Base-by-base conservation (phyloP, 2,888 invertebrate genomes). In the Drosophila heteroneura region DNA sequence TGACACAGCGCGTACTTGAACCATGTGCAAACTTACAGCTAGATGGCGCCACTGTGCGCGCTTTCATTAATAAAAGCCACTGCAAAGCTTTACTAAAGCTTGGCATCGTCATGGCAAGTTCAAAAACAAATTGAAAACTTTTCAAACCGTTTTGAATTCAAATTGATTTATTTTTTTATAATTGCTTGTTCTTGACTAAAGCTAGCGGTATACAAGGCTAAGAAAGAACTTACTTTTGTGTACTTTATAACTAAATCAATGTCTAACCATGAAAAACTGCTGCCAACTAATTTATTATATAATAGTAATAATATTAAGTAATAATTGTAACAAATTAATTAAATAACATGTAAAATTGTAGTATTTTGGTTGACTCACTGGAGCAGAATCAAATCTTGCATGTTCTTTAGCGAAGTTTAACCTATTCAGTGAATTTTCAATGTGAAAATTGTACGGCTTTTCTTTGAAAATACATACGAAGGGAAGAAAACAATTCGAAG, bases 41-140 rank as follows among this genome's bases (percentile, higher is more conserved):
- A 68, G 54, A 67, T 49, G 64, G 61, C 78, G 66, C 47, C n/a
- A 37, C 53, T n/a, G 14, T 6, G 39, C 16, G 3, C 4, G 30
- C n/a, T 32, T 32, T 22, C 10, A 26, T 28, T 12, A 12, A 5
- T 22, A 1, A 22, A 44, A 64, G 47, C 53, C 37, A 3, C 5
- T 12, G 32, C 1, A 14, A 14, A 51, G 47, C 28, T 37, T 28
- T 9, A 12, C 22, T 2, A 54, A 35, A 54, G 33, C 26, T 35
- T 35, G 7, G 1, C 32, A 12, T 7, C n/a, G n/a, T n/a, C 14
- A 16, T 22, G 14, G 22, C 19, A 35, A 19, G 10, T 1, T 35
- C 10, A 26, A 52, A 10, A n/a, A 2, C 19, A 51, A 61, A 47
- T 49, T 22, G 4, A 32, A 47, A 32, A 19, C 6, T 26, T 58